Conservation (phyloP, 2,888 invertebrate species). For the Formica aserva region DNA sequence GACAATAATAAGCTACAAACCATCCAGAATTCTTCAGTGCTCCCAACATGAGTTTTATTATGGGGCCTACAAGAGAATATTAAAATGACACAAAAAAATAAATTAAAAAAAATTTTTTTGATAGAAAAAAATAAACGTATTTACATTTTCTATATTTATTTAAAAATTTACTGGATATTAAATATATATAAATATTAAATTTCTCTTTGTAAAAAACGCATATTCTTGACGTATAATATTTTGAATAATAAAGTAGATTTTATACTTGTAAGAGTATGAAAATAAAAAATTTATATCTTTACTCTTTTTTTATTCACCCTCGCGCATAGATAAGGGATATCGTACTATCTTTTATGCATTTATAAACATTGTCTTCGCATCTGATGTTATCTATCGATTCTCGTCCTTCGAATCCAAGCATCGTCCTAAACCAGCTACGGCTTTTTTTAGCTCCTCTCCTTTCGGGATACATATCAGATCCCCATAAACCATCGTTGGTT, state of each 20-base stretch:
- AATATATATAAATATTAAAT: neutral
- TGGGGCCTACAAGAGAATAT: slow-evolving; percentile 87
- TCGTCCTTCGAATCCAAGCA: slow-evolving; percentile 90
- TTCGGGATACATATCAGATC: slow-evolving; percentile 91
- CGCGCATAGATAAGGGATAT: slow-evolving; percentile 2
- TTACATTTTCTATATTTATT: neutral
- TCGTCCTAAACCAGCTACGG: slow-evolving; percentile 87
- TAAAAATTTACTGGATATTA: neutral
- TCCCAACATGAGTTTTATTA: slow-evolving; percentile 94
- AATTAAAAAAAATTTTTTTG: neutral
- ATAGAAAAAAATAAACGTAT: neutral
- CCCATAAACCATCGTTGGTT: neutral
- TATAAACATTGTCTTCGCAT: slow-evolving; percentile 93
- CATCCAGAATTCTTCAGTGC: slow-evolving; percentile 94
- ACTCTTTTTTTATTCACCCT: neutral
- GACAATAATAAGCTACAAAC: slow-evolving; percentile 85
- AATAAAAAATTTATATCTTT: slow-evolving; percentile 1
- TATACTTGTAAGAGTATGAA: neutral
- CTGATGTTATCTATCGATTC: slow-evolving; percentile 91
- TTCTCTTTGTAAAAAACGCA: neutral
- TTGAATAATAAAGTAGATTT: neutral
- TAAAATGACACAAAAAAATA: slow-evolving; percentile 28
- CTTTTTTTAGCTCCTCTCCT: slow-evolving; percentile 88
- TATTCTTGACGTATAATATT: slow-evolving; percentile 5
- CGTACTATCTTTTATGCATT: slow-evolving; percentile 90